These are phyloP conservation scores for Drosophila mercatorum DNA, from an alignment of 2,888 invertebrate species.

Conservation along the genomic window DNA sequence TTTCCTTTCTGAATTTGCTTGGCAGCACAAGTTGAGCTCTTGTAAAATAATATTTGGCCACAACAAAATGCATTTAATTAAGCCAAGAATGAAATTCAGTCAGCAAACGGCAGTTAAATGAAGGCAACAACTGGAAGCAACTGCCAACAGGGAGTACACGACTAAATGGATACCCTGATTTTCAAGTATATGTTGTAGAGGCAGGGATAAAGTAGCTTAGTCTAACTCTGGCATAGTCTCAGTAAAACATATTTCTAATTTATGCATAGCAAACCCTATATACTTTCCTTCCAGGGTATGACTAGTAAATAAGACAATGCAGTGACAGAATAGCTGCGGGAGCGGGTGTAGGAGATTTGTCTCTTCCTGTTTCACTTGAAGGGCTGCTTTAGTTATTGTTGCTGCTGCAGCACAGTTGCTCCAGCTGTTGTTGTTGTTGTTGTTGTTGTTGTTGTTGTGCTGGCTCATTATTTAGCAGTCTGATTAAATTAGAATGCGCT, in stretches of 20 bases:
- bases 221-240: background rate
- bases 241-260: background rate
- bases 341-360: constrained; percentile 24
- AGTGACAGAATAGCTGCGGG: constrained; percentile 26
- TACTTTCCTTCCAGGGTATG: constrained; percentile 33
- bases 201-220: too few species aligned
- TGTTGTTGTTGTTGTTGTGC: constrained; percentile 33
- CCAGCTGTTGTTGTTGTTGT: background rate
- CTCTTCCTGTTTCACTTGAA: constrained; percentile 39
- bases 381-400: constrained; percentile 20
- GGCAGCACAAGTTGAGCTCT: constrained; percentile 32
- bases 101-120: constrained; percentile 27
- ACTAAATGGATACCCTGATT: constrained; percentile 11
- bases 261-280: background rate
- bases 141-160: background rate
- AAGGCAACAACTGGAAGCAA: constrained; percentile 10
- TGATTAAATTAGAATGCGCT: constrained; percentile 75
- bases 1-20: constrained; percentile 31
- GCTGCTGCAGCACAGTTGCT: constrained; percentile 7
- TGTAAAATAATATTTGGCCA: constrained; percentile 73
- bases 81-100: constrained; percentile 61
- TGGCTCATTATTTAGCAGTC: constrained; percentile 74
- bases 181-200: too few species aligned
- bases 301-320: constrained; percentile 43
- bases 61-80: constrained; percentile 76